Evolutionary conservation across 2,888 invertebrate species (phyloP).

Genomic region (Smittia aterrima): DNA sequence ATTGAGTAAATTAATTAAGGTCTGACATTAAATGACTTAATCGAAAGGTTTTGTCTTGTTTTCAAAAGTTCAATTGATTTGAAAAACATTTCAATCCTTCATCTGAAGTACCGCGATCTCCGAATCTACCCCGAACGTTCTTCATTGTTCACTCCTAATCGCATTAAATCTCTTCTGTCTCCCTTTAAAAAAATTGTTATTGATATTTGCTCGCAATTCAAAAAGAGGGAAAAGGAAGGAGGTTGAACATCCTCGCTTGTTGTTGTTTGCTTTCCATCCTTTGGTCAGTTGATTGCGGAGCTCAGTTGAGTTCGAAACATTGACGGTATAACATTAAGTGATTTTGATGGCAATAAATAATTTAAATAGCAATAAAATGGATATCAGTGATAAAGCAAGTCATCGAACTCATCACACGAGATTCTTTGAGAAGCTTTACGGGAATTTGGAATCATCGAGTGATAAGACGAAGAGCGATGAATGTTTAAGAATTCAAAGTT

Average conservation of each 20-base stretch:
- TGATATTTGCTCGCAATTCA: not conserved
- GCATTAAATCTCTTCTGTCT: slow-evolving; percentile 16
- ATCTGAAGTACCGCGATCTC: not conserved
- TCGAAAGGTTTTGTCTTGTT: too few species aligned
- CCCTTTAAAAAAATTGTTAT: slow-evolving; percentile 13
- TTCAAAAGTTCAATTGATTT: too few species aligned
- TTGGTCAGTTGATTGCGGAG: not conserved
- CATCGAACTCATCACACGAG: slow-evolving; percentile 28
- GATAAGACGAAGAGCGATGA: not conserved
- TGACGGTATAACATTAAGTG: not conserved
- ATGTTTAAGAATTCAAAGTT: too few species aligned
- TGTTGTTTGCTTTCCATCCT: not conserved
- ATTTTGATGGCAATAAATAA: not conserved
- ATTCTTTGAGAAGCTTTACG: slow-evolving; percentile 78
- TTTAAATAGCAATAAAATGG: not conserved
- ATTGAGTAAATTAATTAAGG: not conserved
- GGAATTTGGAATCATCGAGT: slow-evolving; percentile 62
- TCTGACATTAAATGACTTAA: too few species aligned
- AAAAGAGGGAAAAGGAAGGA: not conserved
- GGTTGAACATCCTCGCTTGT: not conserved
- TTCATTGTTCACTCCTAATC: not conserved
- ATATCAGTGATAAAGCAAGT: not conserved
- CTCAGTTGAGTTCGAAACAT: not conserved
- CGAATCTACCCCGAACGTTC: not conserved
- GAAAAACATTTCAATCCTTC: too few species aligned